Evolutionary conservation across 2,888 invertebrate genomes (phyloP), one percentile per base, ranked within the genome.

Genomic region (Emmelina monodactyla): DNA sequence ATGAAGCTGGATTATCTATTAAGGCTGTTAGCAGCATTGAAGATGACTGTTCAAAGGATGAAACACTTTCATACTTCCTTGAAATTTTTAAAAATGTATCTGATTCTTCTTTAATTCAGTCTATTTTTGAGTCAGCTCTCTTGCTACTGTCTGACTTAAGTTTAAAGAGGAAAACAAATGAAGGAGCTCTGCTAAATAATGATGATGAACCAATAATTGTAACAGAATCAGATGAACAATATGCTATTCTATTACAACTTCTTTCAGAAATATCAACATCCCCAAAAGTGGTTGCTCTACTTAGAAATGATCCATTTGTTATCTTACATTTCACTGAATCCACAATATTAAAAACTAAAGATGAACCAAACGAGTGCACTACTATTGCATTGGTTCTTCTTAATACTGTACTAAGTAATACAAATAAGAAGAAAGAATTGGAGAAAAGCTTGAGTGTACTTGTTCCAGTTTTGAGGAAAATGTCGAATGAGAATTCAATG

Each of bases 261-360:
- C 60, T 85, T 14, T 73, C 81, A 37, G 73, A 78, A 47, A 62
- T 85, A 51, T 63, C 82, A 2, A 68, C 69, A 37, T 66, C 69
- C 41, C 62, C 71, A 35, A 65, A 66, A 49, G 57, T 83, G 16
- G 61, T 79, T 28, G 53, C 54, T 33, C 48, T 59, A 34, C 56
- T 85, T 28, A 82, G 69, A 51, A 51, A 57, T 13, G 65, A 76
- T 43, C 81, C 83, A 3, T 43, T 51, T 7, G 57, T 67, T 42
- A 66, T 84, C 2, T 51, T 82, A 1, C 54, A 67, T 37, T 84
- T 83, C 44, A 64, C 84, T 31, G 65, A 78, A 51, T 55, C 69
- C 38, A 70, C 78, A 45, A 61, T 84, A 19, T 31, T 59, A 15
- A 53, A 53, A 38, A 51, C 52, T 37, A 44, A 57, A 33, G 40